A percentile compares a stretch with the other conserved stretches of the same genome.
Evolutionary conservation across 2,113 vertebrate species (phyloP).

Genomic region (Albula glossodonta): DNA sequence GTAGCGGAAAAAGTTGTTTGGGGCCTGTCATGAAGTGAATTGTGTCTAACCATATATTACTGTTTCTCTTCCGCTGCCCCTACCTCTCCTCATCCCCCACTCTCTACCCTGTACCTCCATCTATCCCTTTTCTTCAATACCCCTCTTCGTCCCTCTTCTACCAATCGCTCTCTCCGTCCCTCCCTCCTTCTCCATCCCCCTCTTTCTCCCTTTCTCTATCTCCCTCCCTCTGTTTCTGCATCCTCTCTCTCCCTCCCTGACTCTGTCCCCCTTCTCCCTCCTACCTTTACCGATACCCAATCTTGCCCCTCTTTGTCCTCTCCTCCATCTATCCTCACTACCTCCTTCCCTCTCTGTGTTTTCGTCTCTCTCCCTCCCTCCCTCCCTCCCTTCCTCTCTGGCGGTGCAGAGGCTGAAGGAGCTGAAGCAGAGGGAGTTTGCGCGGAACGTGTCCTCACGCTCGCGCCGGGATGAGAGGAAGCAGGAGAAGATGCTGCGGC

Average conservation of each 20-base stretch:
- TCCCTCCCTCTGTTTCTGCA: not conserved
- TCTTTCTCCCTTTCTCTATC: not conserved
- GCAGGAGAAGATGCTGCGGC: slow-evolving; percentile 89
- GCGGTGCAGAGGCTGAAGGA: slow-evolving; percentile 89
- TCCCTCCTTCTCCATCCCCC: too few relatives aligned
- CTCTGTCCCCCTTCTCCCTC: too few relatives aligned
- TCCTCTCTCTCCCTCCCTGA: not conserved
- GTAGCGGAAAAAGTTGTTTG: not conserved
- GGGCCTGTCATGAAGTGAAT: not conserved
- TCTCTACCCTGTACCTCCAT: too few relatives aligned
- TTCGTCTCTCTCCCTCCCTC: too few relatives aligned
- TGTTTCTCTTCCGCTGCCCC: not conserved
- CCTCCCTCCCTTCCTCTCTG: slow-evolving; percentile 40
- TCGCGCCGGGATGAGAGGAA: slow-evolving; percentile 92
- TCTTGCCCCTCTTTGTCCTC: too few relatives aligned
- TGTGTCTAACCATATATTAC: not conserved
- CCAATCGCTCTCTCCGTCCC: too few relatives aligned
- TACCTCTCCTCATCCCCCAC: not conserved
- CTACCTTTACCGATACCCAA: too few relatives aligned
- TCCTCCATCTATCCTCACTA: slow-evolving; percentile 1
- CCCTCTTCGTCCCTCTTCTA: too few relatives aligned
- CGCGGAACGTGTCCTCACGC: slow-evolving; percentile 94
- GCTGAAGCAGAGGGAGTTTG: slow-evolving; percentile 96
- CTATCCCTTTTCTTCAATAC: too few relatives aligned
- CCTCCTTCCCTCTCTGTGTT: not conserved